Conservation (phyloP, 1,140 invertebrate genomes). For the Pogonognathellus flavescens region DNA sequence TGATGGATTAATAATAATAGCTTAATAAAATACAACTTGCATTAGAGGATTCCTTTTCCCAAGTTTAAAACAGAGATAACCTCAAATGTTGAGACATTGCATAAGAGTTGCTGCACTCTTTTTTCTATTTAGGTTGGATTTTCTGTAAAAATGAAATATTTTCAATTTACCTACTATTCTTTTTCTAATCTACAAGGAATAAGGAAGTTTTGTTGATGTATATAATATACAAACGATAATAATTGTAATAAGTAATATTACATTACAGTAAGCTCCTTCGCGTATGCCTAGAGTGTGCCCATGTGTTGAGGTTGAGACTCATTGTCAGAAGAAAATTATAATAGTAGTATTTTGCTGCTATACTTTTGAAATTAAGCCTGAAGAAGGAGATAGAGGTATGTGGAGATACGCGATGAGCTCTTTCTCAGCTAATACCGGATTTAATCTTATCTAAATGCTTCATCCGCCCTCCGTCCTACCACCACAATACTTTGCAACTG, state of each 20-base stretch:
- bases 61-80: constrained; percentile 14
- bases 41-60: background rate
- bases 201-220: constrained; percentile 4
- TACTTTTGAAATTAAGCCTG: no score
- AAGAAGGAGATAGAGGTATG: background rate
- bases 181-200: constrained; percentile 25
- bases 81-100: background rate
- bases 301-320: no score
- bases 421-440: constrained; percentile 30
- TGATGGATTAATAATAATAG: background rate
- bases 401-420: background rate
- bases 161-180: background rate
- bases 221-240: background rate
- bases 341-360: no score
- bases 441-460: constrained; percentile 17
- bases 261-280: no score
- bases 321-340: no score
- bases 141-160: background rate
- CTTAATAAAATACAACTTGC: background rate
- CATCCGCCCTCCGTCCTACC: background rate
- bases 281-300: no score
- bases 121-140: background rate
- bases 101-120: background rate
- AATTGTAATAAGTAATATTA: background rate
- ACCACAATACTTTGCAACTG: no score